Evolutionary conservation across 2,888 invertebrate genomes (phyloP), one percentile per base, ranked within the genome.

Genomic region (Drymonia ruficornis): DNA sequence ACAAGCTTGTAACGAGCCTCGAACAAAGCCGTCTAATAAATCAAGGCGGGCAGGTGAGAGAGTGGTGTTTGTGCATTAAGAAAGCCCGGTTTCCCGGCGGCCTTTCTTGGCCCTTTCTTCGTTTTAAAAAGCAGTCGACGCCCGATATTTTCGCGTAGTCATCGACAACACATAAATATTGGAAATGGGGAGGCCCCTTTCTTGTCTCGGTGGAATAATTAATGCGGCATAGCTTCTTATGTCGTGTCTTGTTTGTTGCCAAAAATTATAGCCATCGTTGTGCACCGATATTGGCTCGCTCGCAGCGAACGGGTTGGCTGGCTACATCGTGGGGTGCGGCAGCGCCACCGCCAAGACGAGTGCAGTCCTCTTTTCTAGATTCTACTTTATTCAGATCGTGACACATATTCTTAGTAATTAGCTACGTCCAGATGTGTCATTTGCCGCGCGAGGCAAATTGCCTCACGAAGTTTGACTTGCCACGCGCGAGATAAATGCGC

Each of bases 111-210:
- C 83, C 89, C 86, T 91, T 92, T 90, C 91, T 91, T 88, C 89
- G 84, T 87, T 89, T 89, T 92, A 93, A 93, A 93, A 93, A 93
- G 92, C 90, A 89, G 90, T 89, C 91, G 86, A 89, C 86, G 86
- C 85, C 85, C 84, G 86, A 86, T 88, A 89, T 91, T 92, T 91
- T 87, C 83, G 92, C 89, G 78, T 75, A 89, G 93, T 93, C 93
- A 93, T 92, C 89, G 91, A 84, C 91, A 92, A 91, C 91, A 92
- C 93, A 93, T 93, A 93, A 93, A 93, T 93, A 93, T 92, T 89
- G 91, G 88, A 89, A 92, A 89, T 91, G 88, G 90, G 86, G 88
- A 86, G 84, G 85, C 87, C 88, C 89, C 87, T 90, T 91, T 91
- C 92, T 92, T 91, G 91, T 91, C 89, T 91, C 80, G 84, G 77